Base-by-base conservation (phyloP, 2,888 invertebrate genomes). In the Caenorhabditis imperialis region DNA sequence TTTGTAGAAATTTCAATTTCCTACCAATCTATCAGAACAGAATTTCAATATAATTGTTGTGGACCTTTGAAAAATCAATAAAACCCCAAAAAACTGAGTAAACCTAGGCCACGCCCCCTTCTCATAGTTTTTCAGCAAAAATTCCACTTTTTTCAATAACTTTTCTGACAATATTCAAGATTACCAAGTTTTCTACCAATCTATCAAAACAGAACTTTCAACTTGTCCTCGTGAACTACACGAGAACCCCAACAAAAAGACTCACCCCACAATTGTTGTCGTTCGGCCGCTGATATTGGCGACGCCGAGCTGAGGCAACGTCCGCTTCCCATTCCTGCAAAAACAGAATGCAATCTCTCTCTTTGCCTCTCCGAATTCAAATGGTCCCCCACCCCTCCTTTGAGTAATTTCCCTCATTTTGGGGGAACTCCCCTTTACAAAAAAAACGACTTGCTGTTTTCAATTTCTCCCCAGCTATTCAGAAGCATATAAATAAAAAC, bases 281-380 rank as follows among this genome's bases (percentile, higher is more conserved):
- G 63, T 69, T 79, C 76, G 18, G 74, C 67, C 20, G 76, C 76
- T 45, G 78, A 70, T 60, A 79, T 79, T 35, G 78, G 78, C 16
- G 78, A 74, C 38, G 76, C 76, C 18, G 78, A 79, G 22, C 73
- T 74, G 30, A 74, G 71, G 47, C 76, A 79, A 35, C 78, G 70
- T 33, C 74, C 74, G 42, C 62, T 62, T 61, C 74, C 74, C 67
- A 74, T 67, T 23, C 74, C 74, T 74, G 62, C 42, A 74, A 69
- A 51, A 54, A 60, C 3, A 8, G 1, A 60, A n/a, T n/a, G n/a
- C n/a, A n/a, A n/a, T n/a, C n/a, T n/a, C n/a, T n/a, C n/a, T n/a
- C n/a, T n/a, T n/a, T n/a, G n/a, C n/a, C n/a, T n/a, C n/a, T n/a
- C n/a, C n/a, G n/a, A n/a, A n/a, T n/a, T n/a, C n/a, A n/a, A n/a